These are phyloP conservation scores for Scolopax bukidnonensis DNA, from an alignment of 2,797 vertebrate genomes.

Conservation along the genomic window DNA sequence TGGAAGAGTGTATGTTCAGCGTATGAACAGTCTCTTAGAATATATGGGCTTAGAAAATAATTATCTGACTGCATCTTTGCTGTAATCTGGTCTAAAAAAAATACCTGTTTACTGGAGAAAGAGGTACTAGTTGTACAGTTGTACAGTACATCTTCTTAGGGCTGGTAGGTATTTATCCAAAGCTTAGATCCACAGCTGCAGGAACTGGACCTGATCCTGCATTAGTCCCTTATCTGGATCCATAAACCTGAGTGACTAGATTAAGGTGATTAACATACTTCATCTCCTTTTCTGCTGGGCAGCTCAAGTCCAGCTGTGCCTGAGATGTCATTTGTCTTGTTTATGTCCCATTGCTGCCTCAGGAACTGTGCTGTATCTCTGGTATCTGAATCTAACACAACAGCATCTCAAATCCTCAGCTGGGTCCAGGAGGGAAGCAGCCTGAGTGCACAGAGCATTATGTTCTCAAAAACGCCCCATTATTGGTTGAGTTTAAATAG, in stretches of 20 bases:
- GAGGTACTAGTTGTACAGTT: rapidly evolving
- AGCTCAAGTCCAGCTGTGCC: neutral
- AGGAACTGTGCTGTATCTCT: neutral
- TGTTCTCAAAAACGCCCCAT: neutral
- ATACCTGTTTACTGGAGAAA: neutral
- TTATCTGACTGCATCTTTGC: neutral
- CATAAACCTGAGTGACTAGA: neutral
- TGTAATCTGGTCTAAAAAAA: neutral
- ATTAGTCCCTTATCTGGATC: neutral
- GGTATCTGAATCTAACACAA: neutral
- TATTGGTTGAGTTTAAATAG: neutral
- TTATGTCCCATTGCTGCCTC: neutral
- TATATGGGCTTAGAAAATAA: neutral
- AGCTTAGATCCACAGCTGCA: neutral
- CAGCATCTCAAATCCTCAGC: neutral
- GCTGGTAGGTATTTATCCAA: neutral
- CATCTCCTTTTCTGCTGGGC: neutral
- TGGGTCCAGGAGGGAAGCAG: neutral
- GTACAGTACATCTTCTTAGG: rapidly evolving
- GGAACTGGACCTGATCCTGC: neutral
- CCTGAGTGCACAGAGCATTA: rapidly evolving
- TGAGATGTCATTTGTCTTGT: neutral
- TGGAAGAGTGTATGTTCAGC: rapidly evolving
- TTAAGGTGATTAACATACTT: neutral
- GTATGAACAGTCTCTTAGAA: neutral